Conservation (phyloP, 1,140 invertebrate genomes). For the Vanessa atalanta region DNA sequence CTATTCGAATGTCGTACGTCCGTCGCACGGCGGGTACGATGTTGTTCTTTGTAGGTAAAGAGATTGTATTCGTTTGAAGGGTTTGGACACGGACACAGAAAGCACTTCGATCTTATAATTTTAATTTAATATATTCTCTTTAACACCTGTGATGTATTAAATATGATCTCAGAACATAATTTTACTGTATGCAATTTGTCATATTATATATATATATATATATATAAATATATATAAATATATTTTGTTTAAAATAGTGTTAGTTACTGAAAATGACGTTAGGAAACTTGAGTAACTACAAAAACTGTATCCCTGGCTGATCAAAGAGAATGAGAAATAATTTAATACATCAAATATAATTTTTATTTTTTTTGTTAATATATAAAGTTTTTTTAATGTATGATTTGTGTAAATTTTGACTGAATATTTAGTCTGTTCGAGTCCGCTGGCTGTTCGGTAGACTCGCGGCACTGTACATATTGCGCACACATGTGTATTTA, state of each 20-base stretch:
- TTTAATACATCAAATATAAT: constrained; percentile 75
- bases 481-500: constrained; percentile 65
- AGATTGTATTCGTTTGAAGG: constrained; percentile 27
- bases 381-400: constrained; percentile 42
- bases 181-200: constrained; percentile 76
- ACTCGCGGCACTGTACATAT: constrained; percentile 64
- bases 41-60: constrained; percentile 27
- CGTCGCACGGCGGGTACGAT: constrained; percentile 19
- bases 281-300: constrained; percentile 40
- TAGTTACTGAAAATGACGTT: constrained; percentile 48
- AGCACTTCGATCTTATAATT: constrained; percentile 47
- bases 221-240: constrained; percentile 9
- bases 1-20: constrained; percentile 47
- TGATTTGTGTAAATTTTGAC: constrained; percentile 36
- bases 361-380: constrained; percentile 47
- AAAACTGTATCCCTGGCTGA: constrained; percentile 52
- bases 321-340: constrained; percentile 64
- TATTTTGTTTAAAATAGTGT: constrained; percentile 66
- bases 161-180: constrained; percentile 81
- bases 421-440: constrained; percentile 25
- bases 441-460: constrained; percentile 20
- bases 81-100: constrained; percentile 18
- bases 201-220: constrained; percentile 60
- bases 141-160: constrained; percentile 81
- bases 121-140: constrained; percentile 69